Base-by-base conservation (phyloP, 2,888 invertebrate genomes). In the Hirtodrosophila cameraria region DNA sequence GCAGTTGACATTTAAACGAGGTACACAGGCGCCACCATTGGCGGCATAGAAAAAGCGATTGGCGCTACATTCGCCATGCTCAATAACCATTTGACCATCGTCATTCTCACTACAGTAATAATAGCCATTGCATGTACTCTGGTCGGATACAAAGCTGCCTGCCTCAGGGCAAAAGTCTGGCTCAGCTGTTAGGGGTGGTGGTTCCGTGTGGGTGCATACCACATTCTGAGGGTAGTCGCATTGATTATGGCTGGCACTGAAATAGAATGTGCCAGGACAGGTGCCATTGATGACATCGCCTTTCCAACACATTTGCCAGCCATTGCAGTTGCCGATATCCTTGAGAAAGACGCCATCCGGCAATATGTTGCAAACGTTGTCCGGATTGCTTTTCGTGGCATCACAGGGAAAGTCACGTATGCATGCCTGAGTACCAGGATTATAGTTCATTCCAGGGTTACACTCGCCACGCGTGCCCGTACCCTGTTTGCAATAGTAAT, bases 331-430 rank as follows among this genome's bases (percentile, higher is more conserved):
- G 7, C 38, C 18, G 0, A 53, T 8, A 41, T 79, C 63, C 49
- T 79, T 75, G 6, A 87, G 66, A 28, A 89, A 90, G 0, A 84
- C 81, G 1, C 84, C 88, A 5, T 90, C 88, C 2, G 90, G 83
- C 18, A 89, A 59, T 11, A 89, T 88, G 50, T 89, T 89, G 46
- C 89, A 89, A 28, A 63, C 66, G 43, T 75, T 83, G 8, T 89
- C 76, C 12, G 90, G 88, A 33, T 77, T 52, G 52, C 68, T 72
- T 8, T 68, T 69, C n/a, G n/a, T n/a, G 0, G n/a, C 2, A 0
- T n/a, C n/a, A 23, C 90, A 90, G 0, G 69, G 54, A 41, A 70
- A 84, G 6, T 79, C 70, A 0, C 81, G 64, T 7, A 88, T 75
- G 30, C 89, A 89, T 4, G 75, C 66, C 38, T 62, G 39, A 0